Evolutionary conservation across 2,888 invertebrate genomes (phyloP).

Genomic region (Microchrysa polita): DNA sequence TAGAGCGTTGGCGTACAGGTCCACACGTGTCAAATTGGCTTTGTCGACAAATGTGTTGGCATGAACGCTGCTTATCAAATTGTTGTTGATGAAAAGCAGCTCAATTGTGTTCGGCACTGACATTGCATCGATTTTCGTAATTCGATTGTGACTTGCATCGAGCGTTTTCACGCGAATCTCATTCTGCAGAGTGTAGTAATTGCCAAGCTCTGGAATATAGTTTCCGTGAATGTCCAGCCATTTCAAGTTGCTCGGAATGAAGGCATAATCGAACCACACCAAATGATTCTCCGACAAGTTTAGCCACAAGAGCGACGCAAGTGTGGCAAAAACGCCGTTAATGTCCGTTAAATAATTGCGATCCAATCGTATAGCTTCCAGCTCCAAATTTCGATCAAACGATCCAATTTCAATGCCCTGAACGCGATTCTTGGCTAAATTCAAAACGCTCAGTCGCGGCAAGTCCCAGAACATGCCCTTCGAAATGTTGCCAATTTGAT

Average conservation of each 20-base stretch:
- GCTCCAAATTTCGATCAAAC: slow-evolving; percentile 81
- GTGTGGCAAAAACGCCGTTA: slow-evolving; percentile 87
- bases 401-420: slow-evolving; percentile 85
- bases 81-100: slow-evolving; percentile 87
- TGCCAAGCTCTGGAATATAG: slow-evolving; percentile 85
- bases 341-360: slow-evolving; percentile 89
- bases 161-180: slow-evolving; percentile 86
- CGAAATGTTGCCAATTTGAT: slow-evolving; percentile 86
- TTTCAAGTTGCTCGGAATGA: slow-evolving; percentile 87
- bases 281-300: slow-evolving; percentile 92
- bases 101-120: slow-evolving; percentile 90
- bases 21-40: slow-evolving; percentile 84
- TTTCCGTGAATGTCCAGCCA: slow-evolving; percentile 93
- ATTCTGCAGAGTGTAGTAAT: slow-evolving; percentile 87
- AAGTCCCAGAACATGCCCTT: slow-evolving; percentile 89
- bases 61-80: slow-evolving; percentile 81
- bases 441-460: slow-evolving; percentile 84
- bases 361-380: slow-evolving; percentile 88
- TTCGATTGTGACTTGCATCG: slow-evolving; percentile 90
- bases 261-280: slow-evolving; percentile 93
- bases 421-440: slow-evolving; percentile 90
- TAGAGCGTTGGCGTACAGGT: slow-evolving; percentile 89
- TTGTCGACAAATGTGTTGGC: slow-evolving; percentile 89
- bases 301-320: slow-evolving; percentile 84
- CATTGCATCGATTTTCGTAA: slow-evolving; percentile 81